These are phyloP conservation scores for Cheilosia impressa DNA, from an alignment of 2,888 invertebrate species.

Conservation along the genomic window DNA sequence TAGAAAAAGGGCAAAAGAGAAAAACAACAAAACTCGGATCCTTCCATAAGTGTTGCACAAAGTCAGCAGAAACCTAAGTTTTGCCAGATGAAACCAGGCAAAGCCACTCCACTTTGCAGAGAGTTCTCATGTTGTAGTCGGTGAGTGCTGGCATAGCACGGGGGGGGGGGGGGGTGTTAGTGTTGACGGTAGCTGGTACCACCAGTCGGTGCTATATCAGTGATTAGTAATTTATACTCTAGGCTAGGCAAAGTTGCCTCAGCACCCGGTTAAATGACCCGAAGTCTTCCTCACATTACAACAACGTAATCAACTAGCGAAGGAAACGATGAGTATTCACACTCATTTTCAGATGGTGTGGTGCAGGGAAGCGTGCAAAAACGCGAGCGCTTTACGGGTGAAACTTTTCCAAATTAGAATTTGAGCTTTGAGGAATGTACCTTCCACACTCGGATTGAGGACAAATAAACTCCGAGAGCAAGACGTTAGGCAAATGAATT, in stretches of 20 bases:
- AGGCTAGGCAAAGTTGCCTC: conserved; percentile 37
- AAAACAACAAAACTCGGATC: conserved; percentile 10
- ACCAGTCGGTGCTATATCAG: conserved; percentile 53
- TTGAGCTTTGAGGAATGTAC: conserved; percentile 69
- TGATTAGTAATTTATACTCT: conserved; percentile 73
- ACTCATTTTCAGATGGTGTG: background rate
- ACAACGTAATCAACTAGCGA: conserved; percentile 53
- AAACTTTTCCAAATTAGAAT: conserved; percentile 71
- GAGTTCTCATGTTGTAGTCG: conserved; percentile 18
- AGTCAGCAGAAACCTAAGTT: conserved; percentile 68
- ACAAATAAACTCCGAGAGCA: conserved; percentile 59
- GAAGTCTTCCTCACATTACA: conserved; percentile 37
- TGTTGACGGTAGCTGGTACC: conserved; percentile 13
- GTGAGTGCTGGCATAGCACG: conserved; percentile 1
- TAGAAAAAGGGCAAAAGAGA: background rate
- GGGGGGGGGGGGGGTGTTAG: background rate
- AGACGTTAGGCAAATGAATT: conserved; percentile 66
- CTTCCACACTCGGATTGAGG: conserved; percentile 50
- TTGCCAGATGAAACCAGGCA: conserved; percentile 50
- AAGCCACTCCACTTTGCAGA: conserved; percentile 59
- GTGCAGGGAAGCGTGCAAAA: conserved; percentile 28
- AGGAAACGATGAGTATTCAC: conserved; percentile 8
- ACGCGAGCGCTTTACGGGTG: conserved; percentile 45
- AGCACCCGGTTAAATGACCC: conserved; percentile 65
- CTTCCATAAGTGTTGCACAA: conserved; percentile 58